Base-by-base conservation (phyloP, 2,888 invertebrate species). In the Amphiduros pacificus region DNA sequence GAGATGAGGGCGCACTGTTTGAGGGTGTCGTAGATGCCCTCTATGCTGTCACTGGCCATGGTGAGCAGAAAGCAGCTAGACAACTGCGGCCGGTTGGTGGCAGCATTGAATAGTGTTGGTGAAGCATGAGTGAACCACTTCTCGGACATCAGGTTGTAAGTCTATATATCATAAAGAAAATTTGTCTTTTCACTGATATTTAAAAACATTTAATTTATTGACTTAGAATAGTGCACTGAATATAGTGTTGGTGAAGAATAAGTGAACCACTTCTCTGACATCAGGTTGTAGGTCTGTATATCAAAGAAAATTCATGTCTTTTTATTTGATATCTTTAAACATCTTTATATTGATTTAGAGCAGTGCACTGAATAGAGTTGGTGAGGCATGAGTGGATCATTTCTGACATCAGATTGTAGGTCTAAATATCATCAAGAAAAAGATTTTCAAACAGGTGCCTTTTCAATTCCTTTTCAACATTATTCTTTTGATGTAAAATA, bases 221-320 rank as follows among this genome's bases (percentile, higher is more conserved):
- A n/a, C n/a, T n/a, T n/a, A n/a, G n/a, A n/a, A n/a, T n/a, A n/a
- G n/a, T n/a, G n/a, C n/a, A n/a, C n/a, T n/a, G n/a, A n/a, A n/a
- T n/a, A 99, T 32, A 99, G 86, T 0, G 99, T 99, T 0, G 99
- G 97, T 29, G 96, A 95, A 2, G 97, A 98, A 84, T 99, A 98
- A 0, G 96, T 99, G 79, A 99, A 99, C 86, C 92, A 97, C 73
- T 91, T 84, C 79, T 96, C 94, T 0, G 98, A 98, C 71, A 99
- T 84, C 63, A 93, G 86, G 80, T 99, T 94, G 83, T 99, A 99
- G n/a, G n/a, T n/a, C n/a, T n/a, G n/a, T n/a, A n/a, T n/a, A n/a
- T n/a, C n/a, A n/a, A n/a, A n/a, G n/a, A n/a, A n/a, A n/a, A n/a
- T n/a, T n/a, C n/a, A n/a, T n/a, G n/a, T n/a, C n/a, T n/a, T n/a